A percentile compares a stretch with the other conserved stretches of the same genome.
These are phyloP conservation scores for Nothocercus julius DNA, from an alignment of 2,113 vertebrate genomes.

Conservation along the genomic window DNA sequence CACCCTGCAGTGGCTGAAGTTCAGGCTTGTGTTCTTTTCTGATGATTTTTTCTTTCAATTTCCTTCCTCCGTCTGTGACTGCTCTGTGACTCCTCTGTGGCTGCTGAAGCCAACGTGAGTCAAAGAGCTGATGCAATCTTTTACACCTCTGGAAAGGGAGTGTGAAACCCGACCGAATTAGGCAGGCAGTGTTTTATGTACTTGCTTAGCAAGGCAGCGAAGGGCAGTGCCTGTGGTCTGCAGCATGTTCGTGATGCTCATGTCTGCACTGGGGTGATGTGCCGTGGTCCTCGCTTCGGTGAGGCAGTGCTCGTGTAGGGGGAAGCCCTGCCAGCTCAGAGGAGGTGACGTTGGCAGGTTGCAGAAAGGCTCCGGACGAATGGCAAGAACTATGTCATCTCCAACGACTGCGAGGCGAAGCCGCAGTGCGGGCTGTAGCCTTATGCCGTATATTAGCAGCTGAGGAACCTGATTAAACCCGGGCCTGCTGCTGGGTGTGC, in stretches of 20 bases:
- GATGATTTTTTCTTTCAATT: background rate
- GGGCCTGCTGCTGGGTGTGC: background rate
- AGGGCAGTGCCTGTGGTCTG: background rate
- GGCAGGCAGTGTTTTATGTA: background rate
- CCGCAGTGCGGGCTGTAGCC: background rate
- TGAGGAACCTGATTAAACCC: background rate
- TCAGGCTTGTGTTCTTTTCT: background rate
- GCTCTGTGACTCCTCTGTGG: background rate
- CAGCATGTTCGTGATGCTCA: background rate
- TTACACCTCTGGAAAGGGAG: background rate
- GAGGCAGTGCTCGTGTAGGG: background rate
- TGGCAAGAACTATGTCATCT: background rate
- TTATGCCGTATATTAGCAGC: background rate
- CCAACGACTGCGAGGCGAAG: rapidly evolving
- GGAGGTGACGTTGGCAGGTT: rapidly evolving
- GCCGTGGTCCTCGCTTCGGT: background rate
- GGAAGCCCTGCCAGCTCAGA: background rate
- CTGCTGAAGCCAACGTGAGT: background rate
- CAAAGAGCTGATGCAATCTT: conserved; percentile 7
- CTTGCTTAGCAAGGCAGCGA: background rate
- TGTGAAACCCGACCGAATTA: background rate
- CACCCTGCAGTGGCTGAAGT: background rate
- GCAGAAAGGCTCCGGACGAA: background rate
- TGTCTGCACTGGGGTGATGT: background rate
- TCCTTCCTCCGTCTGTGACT: background rate